Conservation (phyloP, 2,113 vertebrate genomes). For the Anarhynchus alexandrinus region DNA sequence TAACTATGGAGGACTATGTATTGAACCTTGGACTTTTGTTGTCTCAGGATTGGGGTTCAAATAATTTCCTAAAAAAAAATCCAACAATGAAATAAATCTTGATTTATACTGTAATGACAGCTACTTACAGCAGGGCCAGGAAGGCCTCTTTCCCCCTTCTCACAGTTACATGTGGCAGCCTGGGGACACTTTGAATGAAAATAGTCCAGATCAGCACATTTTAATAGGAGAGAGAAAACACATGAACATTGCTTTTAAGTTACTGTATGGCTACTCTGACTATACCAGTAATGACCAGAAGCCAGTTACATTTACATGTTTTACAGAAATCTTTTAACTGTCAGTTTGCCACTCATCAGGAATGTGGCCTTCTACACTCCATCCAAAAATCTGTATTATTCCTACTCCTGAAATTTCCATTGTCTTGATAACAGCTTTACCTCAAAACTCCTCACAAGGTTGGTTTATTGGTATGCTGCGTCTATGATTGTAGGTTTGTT, state of each 20-base stretch:
- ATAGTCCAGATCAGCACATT: constrained; percentile 5
- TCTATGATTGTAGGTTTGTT: neutral
- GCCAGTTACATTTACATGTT: neutral
- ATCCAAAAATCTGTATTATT: neutral
- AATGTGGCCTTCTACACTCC: neutral
- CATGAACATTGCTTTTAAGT: neutral
- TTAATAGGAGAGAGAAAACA: neutral
- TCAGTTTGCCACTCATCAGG: neutral
- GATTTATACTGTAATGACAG: neutral
- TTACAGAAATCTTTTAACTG: neutral
- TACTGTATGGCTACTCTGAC: neutral
- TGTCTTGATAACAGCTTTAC: neutral
- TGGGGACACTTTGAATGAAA: constrained; percentile 80
- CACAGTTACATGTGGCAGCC: constrained; percentile 80
- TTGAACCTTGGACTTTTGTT: neutral
- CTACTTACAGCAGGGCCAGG: constrained; percentile 84
- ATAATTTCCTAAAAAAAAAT: neutral
- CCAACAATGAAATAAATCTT: neutral
- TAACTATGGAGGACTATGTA: neutral
- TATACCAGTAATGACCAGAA: neutral
- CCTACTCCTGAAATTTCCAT: neutral
- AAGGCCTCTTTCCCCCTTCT: constrained; percentile 86
- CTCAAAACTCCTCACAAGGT: neutral
- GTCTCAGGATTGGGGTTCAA: neutral
- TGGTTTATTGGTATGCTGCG: neutral